A percentile compares a stretch with the other conserved stretches of the same genome.
Evolutionary conservation across 1,140 invertebrate species (phyloP).

Genomic region (Holotrichia oblita): DNA sequence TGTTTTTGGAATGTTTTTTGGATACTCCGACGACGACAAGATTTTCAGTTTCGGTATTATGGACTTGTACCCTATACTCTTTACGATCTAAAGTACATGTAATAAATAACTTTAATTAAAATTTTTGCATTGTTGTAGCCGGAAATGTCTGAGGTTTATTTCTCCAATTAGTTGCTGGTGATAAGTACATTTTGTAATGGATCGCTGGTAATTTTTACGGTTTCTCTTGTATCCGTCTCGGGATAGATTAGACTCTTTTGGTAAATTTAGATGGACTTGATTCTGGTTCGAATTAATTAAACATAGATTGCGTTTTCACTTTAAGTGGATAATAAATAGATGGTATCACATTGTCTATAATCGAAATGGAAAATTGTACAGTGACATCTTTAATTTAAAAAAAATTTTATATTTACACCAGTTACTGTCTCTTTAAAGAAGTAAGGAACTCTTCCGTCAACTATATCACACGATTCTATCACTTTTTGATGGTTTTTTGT

Average conservation of each 20-base stretch:
- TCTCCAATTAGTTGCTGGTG: neutral
- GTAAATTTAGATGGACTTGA: neutral
- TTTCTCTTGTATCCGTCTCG: neutral
- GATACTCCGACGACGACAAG: neutral
- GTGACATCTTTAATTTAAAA: too few relatives aligned
- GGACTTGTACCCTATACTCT: neutral
- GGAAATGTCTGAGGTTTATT: neutral
- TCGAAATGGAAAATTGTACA: too few relatives aligned
- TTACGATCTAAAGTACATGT: neutral
- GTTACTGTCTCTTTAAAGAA: too few relatives aligned
- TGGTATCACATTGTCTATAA: too few relatives aligned
- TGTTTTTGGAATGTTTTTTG: neutral
- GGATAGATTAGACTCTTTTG: constrained; percentile 1
- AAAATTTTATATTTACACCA: too few relatives aligned
- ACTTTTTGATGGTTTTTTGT: too few relatives aligned
- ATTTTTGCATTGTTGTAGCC: constrained; percentile 12
- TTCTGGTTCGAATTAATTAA: neutral
- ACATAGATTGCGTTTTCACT: neutral
- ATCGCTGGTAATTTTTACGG: constrained; percentile 1
- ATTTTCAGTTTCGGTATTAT: neutral
- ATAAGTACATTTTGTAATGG: constrained; percentile 3
- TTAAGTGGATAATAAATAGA: too few relatives aligned
- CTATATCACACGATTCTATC: too few relatives aligned
- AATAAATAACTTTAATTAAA: constrained; percentile 4
- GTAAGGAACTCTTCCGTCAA: too few relatives aligned